Evolutionary conservation across 1,140 invertebrate species (phyloP), one percentile per base, ranked within the genome.

Genomic region (Euborellia annulipes): DNA sequence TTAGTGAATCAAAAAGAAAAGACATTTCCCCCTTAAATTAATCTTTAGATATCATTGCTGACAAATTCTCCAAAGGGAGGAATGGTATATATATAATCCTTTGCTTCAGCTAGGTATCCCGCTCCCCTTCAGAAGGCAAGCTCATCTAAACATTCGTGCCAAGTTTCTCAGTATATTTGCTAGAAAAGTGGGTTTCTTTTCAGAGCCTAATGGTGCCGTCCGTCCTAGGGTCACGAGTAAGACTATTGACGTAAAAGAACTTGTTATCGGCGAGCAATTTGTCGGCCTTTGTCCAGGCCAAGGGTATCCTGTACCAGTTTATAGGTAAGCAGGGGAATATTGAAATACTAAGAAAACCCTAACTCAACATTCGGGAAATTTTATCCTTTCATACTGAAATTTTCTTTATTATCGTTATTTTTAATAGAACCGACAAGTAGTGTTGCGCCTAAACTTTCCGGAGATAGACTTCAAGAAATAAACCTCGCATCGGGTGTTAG

Each of bases 361-460:
- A 13, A 41, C 39, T 41, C 37, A 20, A 11, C 41, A 23, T 30
- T 30, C 13, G 18, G 22, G n/a, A 43, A 34, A 17, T 43, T 14
- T 43, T 32, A 14, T 27, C 18, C 18, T 43, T 11, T 43, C 18
- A 32, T 32, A n/a, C 14, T 22, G 6, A 42, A 9, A 18, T 43
- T 17, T 38, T 13, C 8, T 2, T 41, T 41, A 21, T 16, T 4
- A 6, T 16, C 18, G 23, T 43, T 52, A 18, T 30, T 40, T n/a
- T 48, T 63, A 62, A 52, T 62, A 71, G 68, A 71, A 52, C 67
- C 68, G 6, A 67, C 66, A 14, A 66, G 51, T 55, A 62, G 66
- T 47, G 62, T 67, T 3, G 55, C 62, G 20, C 67, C 68, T 14
- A 75, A 77, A 64, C 70, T 76, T 59, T 70, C 71, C 43, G 68